Percentiles rank a stretch among this genome's conserved stretches.
These are phyloP conservation scores for Amorpha juglandis DNA, from an alignment of 2,888 invertebrate species.

Conservation along the genomic window DNA sequence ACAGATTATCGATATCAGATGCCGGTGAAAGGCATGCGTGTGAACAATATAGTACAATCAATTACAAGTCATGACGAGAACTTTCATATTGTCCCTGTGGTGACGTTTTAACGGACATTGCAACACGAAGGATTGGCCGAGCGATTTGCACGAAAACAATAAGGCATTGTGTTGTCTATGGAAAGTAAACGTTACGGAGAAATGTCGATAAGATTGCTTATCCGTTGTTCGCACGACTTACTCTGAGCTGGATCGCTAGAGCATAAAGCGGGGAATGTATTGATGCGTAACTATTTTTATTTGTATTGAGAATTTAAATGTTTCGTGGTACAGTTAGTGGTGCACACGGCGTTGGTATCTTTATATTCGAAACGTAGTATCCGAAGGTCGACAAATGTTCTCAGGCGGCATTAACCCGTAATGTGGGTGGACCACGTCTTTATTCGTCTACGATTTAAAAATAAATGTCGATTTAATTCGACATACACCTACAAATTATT, in stretches of 20 bases:
- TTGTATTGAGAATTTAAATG: conserved; percentile 35
- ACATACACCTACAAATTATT: conserved; percentile 3
- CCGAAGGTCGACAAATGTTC: conserved; percentile 34
- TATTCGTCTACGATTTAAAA: conserved; percentile 29
- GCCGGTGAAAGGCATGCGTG: conserved; percentile 45
- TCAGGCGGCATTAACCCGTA: conserved; percentile 15
- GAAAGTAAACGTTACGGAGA: conserved; percentile 61
- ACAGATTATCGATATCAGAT: conserved; percentile 37
- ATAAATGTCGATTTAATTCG: conserved; percentile 22
- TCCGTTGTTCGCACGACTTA: conserved; percentile 50
- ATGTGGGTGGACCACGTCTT: conserved; percentile 28
- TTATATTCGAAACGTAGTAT: conserved; percentile 25
- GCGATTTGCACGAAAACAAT: conserved; percentile 58
- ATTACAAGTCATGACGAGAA: conserved; percentile 47
- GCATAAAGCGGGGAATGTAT: conserved; percentile 37
- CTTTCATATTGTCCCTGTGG: conserved; percentile 46
- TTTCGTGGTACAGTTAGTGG: conserved; percentile 36
- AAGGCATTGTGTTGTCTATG: conserved; percentile 62
- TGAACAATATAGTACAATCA: conserved; percentile 48
- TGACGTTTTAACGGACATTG: conserved; percentile 33
- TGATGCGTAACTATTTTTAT: conserved; percentile 43
- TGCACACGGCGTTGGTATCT: conserved; percentile 34
- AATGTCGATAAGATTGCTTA: conserved; percentile 65
- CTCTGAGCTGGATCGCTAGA: conserved; percentile 35
- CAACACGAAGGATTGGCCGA: conserved; percentile 45